phyloP scores from a whole-genome alignment of 2,888 invertebrate species.

The Acanthococcus lagerstroemiae region DNA sequence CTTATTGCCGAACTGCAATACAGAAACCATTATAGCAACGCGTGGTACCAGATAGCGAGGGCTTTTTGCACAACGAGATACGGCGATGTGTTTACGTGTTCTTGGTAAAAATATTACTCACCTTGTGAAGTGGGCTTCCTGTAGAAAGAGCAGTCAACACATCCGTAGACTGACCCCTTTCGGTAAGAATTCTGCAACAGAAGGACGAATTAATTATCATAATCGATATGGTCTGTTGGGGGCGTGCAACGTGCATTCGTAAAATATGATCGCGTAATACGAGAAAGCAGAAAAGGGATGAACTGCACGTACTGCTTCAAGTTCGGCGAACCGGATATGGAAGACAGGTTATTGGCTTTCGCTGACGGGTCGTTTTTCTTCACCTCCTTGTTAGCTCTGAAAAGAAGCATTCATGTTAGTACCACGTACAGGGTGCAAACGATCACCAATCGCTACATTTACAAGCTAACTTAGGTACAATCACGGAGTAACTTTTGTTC shows the following conservation, averaged over 20 bases:
- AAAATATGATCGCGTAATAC: neutral
- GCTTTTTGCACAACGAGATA: too few relatives aligned
- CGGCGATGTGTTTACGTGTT: too few relatives aligned
- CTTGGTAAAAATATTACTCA: too few relatives aligned
- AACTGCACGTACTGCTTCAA: slow-evolving; percentile 8
- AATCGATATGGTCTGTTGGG: too few relatives aligned
- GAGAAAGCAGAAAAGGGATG: neutral
- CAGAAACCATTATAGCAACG: neutral
- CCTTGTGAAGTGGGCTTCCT: slow-evolving; percentile 27
- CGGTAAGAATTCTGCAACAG: slow-evolving; percentile 6
- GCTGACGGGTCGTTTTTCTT: slow-evolving; percentile 12
- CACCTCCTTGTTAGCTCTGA: neutral
- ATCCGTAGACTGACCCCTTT: slow-evolving; percentile 24
- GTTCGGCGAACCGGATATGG: slow-evolving; percentile 20
- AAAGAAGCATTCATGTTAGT: too few relatives aligned
- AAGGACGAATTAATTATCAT: too few relatives aligned
- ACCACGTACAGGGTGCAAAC: too few relatives aligned
- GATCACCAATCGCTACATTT: too few relatives aligned
- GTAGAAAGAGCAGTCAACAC: slow-evolving; percentile 23
- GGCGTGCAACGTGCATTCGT: too few relatives aligned
- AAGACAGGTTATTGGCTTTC: slow-evolving; percentile 23
- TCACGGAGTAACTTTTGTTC: too few relatives aligned
- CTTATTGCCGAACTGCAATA: slow-evolving; percentile 19
- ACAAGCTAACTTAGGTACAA: too few relatives aligned
- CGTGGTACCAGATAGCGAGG: neutral